Evolutionary conservation across 1,140 invertebrate species (phyloP).

Genomic region (Penaeus chinensis): DNA sequence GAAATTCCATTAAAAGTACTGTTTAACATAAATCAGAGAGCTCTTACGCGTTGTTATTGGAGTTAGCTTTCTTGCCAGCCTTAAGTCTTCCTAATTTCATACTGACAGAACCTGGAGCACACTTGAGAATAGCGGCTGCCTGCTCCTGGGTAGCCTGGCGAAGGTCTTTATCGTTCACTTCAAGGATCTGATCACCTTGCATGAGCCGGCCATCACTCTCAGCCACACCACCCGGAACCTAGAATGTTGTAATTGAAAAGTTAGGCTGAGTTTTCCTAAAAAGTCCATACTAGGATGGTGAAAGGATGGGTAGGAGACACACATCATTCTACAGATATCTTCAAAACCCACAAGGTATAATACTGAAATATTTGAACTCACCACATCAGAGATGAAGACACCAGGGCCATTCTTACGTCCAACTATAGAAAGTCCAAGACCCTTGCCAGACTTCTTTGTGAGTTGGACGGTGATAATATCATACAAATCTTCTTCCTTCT

Average conservation of each 20-base stretch:
- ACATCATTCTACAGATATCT: not conserved
- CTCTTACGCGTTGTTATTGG: slow-evolving; percentile 54
- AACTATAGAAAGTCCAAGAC: slow-evolving; percentile 90
- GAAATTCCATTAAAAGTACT: no score
- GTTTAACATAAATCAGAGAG: not conserved
- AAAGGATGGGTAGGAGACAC: not conserved
- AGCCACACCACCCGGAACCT: slow-evolving; percentile 90
- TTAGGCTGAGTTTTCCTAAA: no score
- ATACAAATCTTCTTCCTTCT: slow-evolving; percentile 78
- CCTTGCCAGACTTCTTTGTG: slow-evolving; percentile 90
- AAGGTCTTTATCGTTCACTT: slow-evolving; percentile 90
- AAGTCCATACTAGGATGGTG: not conserved
- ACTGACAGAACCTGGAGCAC: slow-evolving; percentile 79
- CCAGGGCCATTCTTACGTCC: slow-evolving; percentile 88
- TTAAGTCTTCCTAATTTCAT: slow-evolving; percentile 87
- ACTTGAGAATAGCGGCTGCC: slow-evolving; percentile 89
- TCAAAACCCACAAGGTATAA: not conserved
- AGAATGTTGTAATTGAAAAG: slow-evolving; percentile 30
- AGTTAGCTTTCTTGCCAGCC: slow-evolving; percentile 51
- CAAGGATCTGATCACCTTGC: slow-evolving; percentile 91
- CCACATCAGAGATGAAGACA: slow-evolving; percentile 95
- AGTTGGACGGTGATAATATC: slow-evolving; percentile 91
- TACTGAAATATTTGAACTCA: slow-evolving; percentile 76
- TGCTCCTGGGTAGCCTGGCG: slow-evolving; percentile 85
- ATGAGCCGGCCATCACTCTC: slow-evolving; percentile 91